Base-by-base conservation (phyloP, 2,113 vertebrate genomes). In the Urocynchramus pylzowi region DNA sequence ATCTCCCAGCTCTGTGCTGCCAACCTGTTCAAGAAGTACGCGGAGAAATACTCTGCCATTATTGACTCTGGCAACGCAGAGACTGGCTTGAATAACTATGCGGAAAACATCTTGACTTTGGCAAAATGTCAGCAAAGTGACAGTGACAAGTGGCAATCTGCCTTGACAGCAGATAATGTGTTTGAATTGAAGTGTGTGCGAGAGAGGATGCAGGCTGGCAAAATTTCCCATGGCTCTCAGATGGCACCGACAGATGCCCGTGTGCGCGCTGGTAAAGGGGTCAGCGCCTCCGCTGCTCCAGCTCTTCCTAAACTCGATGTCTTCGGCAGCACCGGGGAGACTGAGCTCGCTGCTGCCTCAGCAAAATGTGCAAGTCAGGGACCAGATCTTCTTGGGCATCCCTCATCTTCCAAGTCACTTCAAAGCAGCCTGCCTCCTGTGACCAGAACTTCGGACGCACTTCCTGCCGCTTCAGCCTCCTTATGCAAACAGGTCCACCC, bases 71-170 rank as follows among this genome's bases (percentile, higher is more conserved):
- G 99, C 97, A 98, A 98, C 89, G 97, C 93, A 59, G 96, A 87
- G 95, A 97, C 97, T 12, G 99, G 99, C 87, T 98, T 99, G 69
- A 99, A 99, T 98, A 99, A 99, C 98, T 99, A 99, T 18, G 99
- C 99, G 6, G 98, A 99, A 63, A 98, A 97, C 70, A 98, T 99
- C 45, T 94, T 99, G 95, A 97, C 98, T 97, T 97, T 99, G 98
- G 98, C 98, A 82, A 98, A 98, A 56, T 98, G 98, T 98, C 99
- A 98, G 94, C 99, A 95, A 85, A 98, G 98, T 87, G 97, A 99
- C 97, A 99, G 99, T 84, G 97, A 98, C 95, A 98, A 98, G 96
- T 99, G 99, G 99, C 98, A 98, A 95, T 99, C 99, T 21, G 98
- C 98, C 37, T 97, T 99, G 94, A 99, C 98, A 42, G 39, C 82